A percentile compares a stretch with the other conserved stretches of the same genome.
phyloP scores from a whole-genome alignment of 2,888 invertebrate genomes.

The Nomada goodeniana region DNA sequence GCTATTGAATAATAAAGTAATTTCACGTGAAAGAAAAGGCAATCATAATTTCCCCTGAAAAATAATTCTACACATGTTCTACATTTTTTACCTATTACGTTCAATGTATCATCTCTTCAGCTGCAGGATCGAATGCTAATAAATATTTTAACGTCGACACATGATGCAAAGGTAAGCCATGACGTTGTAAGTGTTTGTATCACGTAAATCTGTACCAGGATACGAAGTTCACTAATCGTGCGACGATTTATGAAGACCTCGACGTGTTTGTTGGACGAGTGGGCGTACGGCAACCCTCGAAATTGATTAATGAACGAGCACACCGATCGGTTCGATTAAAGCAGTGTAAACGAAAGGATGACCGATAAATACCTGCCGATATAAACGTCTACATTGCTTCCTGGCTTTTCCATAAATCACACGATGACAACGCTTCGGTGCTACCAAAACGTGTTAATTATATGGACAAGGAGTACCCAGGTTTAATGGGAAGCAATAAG shows the following conservation, averaged over 20 bases:
- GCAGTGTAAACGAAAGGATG: constrained; percentile 73
- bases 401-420: constrained; percentile 73
- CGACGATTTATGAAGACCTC: constrained; percentile 70
- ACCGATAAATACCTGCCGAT: constrained; percentile 76
- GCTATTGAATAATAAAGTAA: too few species aligned
- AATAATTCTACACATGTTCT: too few species aligned
- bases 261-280: constrained; percentile 54
- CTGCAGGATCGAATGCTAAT: background rate
- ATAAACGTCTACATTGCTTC: constrained; percentile 71
- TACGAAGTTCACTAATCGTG: constrained; percentile 42
- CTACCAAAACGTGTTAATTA: constrained; percentile 56
- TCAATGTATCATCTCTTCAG: too few species aligned
- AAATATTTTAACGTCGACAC: constrained; percentile 12
- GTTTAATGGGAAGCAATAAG: constrained; percentile 32
- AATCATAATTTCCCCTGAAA: too few species aligned
- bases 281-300: constrained; percentile 63
- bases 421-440: constrained; percentile 41
- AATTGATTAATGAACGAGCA: constrained; percentile 74
- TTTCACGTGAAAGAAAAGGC: too few species aligned
- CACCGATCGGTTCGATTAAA: constrained; percentile 74
- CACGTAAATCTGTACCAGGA: constrained; percentile 24
- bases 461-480: constrained; percentile 41
- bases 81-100: too few species aligned
- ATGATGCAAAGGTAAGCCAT: constrained; percentile 14
- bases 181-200: constrained; percentile 32